Base-by-base conservation (phyloP, 2,888 invertebrate genomes). In the Ormyrus rosae region DNA sequence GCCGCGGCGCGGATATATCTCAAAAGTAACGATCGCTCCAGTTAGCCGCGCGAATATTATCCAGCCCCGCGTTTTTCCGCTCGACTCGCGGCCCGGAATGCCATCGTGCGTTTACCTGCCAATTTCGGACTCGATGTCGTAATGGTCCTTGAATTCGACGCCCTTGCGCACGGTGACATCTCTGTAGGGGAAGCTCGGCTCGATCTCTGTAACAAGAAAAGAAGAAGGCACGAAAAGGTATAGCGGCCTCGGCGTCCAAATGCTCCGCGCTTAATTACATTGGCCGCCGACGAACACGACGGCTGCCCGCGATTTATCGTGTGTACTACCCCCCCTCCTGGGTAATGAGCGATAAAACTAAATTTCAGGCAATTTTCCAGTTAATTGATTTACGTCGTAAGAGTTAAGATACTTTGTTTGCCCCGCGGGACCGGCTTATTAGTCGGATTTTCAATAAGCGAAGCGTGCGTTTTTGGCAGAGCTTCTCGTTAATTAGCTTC, bases 121-220 rank as follows among this genome's bases (percentile, higher is more conserved):
- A 86, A 99, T 95, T 92, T 99, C 97, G 78, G 96, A 94, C 86
- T 96, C 94, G 90, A 98, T 94, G 88, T 96, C 96, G 90, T 96
- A 98, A 87, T 94, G 93, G 86, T 96, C 95, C 89, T 97, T 96
- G 85, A 98, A 96, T 91, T 98, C 96, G 79, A 95, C 94, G 84
- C 95, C 95, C 84, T 96, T 94, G 90, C 95, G 95, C 86, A 98
- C 95, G 84, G 93, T 92, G 83, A 98, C 97, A 92, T 98, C 96
- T 89, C 97, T 94, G 89, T 94, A 94, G 9, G 97, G 96, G 91
- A 98, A 98, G 82, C 96, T 96, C 45, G 97, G 94, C 89, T 97
- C 96, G 90, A 97, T 92, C 91, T 96, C 97, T 97, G 94, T 46
- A 94, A 92, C 11, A 71, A 55, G 5, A 55, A 0, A 19, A 19